These are phyloP conservation scores for Oceanodroma tethys DNA, from an alignment of 2,113 vertebrate genomes.

Conservation along the genomic window DNA sequence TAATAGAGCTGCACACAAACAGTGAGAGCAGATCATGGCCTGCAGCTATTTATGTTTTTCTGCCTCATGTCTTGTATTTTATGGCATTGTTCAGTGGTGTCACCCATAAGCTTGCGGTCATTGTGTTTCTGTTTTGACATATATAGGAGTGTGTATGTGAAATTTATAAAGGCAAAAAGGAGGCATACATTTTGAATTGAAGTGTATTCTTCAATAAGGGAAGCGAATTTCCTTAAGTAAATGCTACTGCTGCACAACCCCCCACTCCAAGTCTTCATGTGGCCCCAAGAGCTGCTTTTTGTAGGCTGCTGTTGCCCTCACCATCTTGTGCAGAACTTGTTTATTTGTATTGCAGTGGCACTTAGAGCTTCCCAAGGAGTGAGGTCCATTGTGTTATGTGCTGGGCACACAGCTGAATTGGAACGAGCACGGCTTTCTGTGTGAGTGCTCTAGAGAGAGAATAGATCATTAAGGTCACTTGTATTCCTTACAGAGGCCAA, in stretches of 20 bases:
- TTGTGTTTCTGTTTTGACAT: background rate
- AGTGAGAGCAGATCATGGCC: constrained; percentile 49
- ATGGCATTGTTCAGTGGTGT: background rate
- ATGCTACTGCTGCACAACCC: background rate
- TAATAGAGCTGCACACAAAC: constrained; percentile 38
- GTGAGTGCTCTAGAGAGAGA: constrained; percentile 67
- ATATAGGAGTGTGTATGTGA: background rate
- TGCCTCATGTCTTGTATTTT: constrained; percentile 17
- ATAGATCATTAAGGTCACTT: constrained; percentile 68
- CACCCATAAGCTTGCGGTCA: background rate
- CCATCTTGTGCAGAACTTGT: constrained; percentile 56
- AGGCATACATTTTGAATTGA: background rate
- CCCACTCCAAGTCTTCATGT: background rate
- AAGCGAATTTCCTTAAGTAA: background rate
- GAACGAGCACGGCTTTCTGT: constrained; percentile 51
- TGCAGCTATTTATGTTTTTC: constrained; percentile 35
- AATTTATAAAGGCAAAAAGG: background rate
- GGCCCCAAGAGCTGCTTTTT: constrained; percentile 47
- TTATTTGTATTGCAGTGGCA: constrained; percentile 60
- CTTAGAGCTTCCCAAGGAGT: constrained; percentile 54
- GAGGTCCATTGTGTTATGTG: constrained; percentile 49
- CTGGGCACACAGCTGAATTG: constrained; percentile 53
- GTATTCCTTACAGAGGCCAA: constrained; percentile 56
- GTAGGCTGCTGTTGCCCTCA: constrained; percentile 52
- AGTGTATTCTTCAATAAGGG: background rate